phyloP scores from a whole-genome alignment of 2,888 invertebrate species.

The Nomada fucata region DNA sequence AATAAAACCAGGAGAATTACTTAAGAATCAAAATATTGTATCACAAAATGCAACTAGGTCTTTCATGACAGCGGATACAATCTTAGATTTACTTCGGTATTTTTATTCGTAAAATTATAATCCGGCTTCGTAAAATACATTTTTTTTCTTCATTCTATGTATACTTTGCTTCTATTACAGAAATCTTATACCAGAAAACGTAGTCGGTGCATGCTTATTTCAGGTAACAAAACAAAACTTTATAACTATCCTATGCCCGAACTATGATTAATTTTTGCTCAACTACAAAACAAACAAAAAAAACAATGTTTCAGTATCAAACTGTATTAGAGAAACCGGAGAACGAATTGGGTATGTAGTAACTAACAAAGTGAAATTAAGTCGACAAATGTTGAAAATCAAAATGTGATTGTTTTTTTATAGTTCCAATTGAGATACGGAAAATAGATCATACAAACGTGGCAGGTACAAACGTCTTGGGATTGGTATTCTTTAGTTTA shows the following conservation, averaged over 20 bases:
- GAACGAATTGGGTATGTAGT: slow-evolving; percentile 73
- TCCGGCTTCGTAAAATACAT: not conserved
- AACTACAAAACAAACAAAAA: slow-evolving; percentile 8
- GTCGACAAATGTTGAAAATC: not conserved
- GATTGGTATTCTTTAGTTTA: slow-evolving; percentile 92
- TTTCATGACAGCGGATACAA: slow-evolving; percentile 93
- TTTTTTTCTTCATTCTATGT: not conserved
- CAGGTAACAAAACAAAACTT: slow-evolving; percentile 74
- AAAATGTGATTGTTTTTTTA: slow-evolving; percentile 5
- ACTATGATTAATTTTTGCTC: slow-evolving; percentile 25
- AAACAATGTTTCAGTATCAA: slow-evolving; percentile 84
- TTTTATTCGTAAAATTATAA: not conserved
- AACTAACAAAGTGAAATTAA: not conserved
- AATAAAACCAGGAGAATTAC: slow-evolving; percentile 91
- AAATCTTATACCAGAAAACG: slow-evolving; percentile 95
- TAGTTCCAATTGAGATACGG: slow-evolving; percentile 84
- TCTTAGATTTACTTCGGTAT: slow-evolving; percentile 95
- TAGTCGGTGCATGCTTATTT: slow-evolving; percentile 92
- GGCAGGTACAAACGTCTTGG: slow-evolving; percentile 92
- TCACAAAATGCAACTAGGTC: slow-evolving; percentile 83
- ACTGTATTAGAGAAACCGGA: slow-evolving; percentile 85
- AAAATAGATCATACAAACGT: slow-evolving; percentile 89
- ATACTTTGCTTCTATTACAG: slow-evolving; percentile 66
- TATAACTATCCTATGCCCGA: not conserved
- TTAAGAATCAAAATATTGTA: slow-evolving; percentile 38